Evolutionary conservation across 1,140 invertebrate genomes (phyloP), one percentile per base, ranked within the genome.

Genomic region (Formica selysi): DNA sequence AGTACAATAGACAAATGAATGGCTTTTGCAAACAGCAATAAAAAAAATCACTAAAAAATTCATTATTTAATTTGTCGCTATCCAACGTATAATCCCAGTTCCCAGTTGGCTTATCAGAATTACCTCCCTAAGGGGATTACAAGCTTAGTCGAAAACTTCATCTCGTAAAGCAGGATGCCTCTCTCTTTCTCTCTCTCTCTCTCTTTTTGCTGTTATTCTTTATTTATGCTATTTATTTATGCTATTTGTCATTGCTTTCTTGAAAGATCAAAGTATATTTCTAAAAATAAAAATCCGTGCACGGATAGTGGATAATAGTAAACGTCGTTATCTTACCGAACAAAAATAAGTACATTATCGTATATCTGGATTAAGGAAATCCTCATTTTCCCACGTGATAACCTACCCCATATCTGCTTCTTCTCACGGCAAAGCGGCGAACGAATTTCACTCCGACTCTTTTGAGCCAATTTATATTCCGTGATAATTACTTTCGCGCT

Each of bases 351-450:
- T 19, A 10, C 3, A 64, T 79, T 79, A 67, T 1, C 26, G 10
- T 48, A 22, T 51, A 67, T 36, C n/a, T 29, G 8, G 19, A 64
- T 2, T 1, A 44, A 78, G 22, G 22, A 44, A 5, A 13, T 79
- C 67, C 16, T 36, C 5, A 68, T 79, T 79, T 67, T 79, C 32
- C 68, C 32, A 44, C 29, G 13, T n/a, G 32, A 79, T 67, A 68
- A 79, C n/a, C 13, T 13, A 54, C 67, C 11, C 36, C 61, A 7
- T 19, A 1, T 8, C 2, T 2, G 11, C n/a, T 36, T 67, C n/a
- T 68, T 64, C 59, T 10, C 26, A 32, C 26, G 10, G 38, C 1
- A 29, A 62, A 76, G 26, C n/a, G 6, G 11, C 74, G 26, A 19
- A 29, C 10, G 29, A 32, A 79, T 79, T 79, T 54, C 10, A 4